A percentile compares a stretch with the other conserved stretches of the same genome.
phyloP scores from a whole-genome alignment of 1,140 invertebrate genomes.

The Archivesica marissinica region DNA sequence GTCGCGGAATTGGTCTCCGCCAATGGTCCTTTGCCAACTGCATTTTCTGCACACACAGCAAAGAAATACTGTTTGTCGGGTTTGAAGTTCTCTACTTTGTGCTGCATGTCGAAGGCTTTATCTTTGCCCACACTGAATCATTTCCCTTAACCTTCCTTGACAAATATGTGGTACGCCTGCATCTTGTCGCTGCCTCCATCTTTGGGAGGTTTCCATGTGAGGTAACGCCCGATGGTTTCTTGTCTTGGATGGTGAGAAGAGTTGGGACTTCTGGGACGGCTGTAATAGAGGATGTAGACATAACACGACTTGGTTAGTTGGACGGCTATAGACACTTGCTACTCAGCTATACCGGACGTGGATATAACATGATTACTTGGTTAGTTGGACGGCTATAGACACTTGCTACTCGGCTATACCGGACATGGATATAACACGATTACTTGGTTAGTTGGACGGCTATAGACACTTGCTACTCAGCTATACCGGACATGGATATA shows the following conservation, averaged over 20 bases:
- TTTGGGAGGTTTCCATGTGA: conserved; percentile 95
- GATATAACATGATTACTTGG: too few relatives aligned
- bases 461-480: too few relatives aligned
- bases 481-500: too few relatives aligned
- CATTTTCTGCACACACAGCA: conserved; percentile 96
- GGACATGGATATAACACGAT: too few relatives aligned
- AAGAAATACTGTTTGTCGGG: conserved; percentile 99
- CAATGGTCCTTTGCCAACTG: conserved; percentile 95
- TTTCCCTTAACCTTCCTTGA: conserved; percentile 87
- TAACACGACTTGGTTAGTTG: too few relatives aligned
- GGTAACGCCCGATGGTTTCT: conserved; percentile 97
- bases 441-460: too few relatives aligned
- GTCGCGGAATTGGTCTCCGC: conserved; percentile 94
- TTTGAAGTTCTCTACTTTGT: conserved; percentile 93
- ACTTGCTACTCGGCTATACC: too few relatives aligned
- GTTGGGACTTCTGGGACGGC: conserved; percentile 87
- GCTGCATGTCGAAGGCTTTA: conserved; percentile 90
- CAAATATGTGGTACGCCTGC: conserved; percentile 98
- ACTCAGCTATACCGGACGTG: too few relatives aligned
- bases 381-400: too few relatives aligned
- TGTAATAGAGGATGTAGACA: too few relatives aligned
- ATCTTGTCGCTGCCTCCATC: conserved; percentile 94
- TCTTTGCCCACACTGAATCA: conserved; percentile 96
- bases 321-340: too few relatives aligned
- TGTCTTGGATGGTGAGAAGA: conserved; percentile 92